Base-by-base conservation (phyloP, 2,113 vertebrate genomes). In the Apteryx mantelli region DNA sequence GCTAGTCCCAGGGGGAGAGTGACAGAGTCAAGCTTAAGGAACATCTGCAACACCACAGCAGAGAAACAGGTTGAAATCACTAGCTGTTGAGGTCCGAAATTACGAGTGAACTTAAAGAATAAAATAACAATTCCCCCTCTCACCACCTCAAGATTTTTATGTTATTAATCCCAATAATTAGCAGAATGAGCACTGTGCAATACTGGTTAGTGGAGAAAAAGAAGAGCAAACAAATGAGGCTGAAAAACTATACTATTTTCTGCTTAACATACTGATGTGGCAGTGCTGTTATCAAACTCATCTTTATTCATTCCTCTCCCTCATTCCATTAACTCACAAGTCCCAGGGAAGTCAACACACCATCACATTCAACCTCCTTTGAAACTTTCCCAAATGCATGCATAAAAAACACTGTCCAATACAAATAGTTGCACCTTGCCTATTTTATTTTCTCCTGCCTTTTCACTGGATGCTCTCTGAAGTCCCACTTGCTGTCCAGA, bases 71-170 rank as follows among this genome's bases (percentile, higher is more conserved):
- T 46, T 64, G 32, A 28, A 96, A 89, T 88, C 86, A 42, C 91
- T 83, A 73, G 85, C 55, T 68, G 10, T 4, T 10, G 52, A 55
- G 64, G 42, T 46, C 55, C 80, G n/a, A 68, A 95, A 94, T 42
- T 90, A 64, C 55, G 91, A 97, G 48, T 76, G 71, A 96, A 97
- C 86, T 91, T 94, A 87, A 18, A 91, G 74, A 70, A 60, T 66
- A 52, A 89, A 96, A 92, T 88, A 95, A 69, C 12, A 90, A 24
- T 89, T 94, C 46, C 82, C 56, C 13, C 14, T 55, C 53, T 64
- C 74, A 64, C 10, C 9, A 18, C 3, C 16, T 71, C 79, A 48
- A 80, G 68, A 82, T 71, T 68, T 92, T 94, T 94, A 56, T 84
- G 91, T 91, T 94, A 94, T 95, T 89, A 94, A 89, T 71, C 78